A percentile compares a stretch with the other conserved stretches of the same genome.
These are phyloP conservation scores for Carduelis carduelis DNA, from an alignment of 2,797 vertebrate genomes.

Conservation along the genomic window DNA sequence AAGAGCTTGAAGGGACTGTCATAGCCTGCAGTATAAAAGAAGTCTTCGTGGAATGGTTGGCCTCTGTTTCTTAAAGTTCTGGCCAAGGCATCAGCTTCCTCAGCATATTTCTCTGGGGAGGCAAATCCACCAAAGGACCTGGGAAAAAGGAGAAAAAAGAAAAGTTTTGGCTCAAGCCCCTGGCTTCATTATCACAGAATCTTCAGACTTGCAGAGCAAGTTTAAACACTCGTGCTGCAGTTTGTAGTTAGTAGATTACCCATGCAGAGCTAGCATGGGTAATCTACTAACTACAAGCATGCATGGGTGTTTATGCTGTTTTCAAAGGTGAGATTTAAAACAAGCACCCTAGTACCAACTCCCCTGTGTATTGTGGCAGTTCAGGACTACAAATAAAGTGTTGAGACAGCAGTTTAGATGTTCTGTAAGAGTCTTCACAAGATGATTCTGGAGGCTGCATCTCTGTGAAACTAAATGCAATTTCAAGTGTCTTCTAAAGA, in stretches of 20 bases:
- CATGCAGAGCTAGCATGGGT: accelerated
- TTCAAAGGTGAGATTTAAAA: not conserved
- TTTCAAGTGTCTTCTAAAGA: too few relatives aligned
- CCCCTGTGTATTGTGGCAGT: not conserved
- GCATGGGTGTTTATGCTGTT: accelerated
- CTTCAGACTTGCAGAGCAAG: not conserved
- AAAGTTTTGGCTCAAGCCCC: not conserved
- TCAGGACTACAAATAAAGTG: not conserved
- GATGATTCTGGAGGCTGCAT: not conserved
- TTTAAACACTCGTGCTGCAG: not conserved
- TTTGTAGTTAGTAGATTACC: not conserved
- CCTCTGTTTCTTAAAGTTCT: slow-evolving; percentile 34
- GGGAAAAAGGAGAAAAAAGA: not conserved
- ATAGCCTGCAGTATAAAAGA: slow-evolving; percentile 59
- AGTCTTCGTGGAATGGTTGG: slow-evolving; percentile 46
- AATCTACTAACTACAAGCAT: too few relatives aligned
- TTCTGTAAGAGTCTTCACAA: not conserved
- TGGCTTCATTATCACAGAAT: not conserved
- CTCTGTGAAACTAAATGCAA: accelerated
- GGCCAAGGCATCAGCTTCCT: slow-evolving; percentile 43
- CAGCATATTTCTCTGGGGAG: slow-evolving; percentile 26
- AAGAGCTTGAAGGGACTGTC: slow-evolving; percentile 66
- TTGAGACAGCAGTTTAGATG: not conserved
- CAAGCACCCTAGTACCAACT: not conserved
- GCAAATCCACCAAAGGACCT: slow-evolving; percentile 68